Evolutionary conservation across 1,140 invertebrate species (phyloP).

Genomic region (Drosophila parvula): DNA sequence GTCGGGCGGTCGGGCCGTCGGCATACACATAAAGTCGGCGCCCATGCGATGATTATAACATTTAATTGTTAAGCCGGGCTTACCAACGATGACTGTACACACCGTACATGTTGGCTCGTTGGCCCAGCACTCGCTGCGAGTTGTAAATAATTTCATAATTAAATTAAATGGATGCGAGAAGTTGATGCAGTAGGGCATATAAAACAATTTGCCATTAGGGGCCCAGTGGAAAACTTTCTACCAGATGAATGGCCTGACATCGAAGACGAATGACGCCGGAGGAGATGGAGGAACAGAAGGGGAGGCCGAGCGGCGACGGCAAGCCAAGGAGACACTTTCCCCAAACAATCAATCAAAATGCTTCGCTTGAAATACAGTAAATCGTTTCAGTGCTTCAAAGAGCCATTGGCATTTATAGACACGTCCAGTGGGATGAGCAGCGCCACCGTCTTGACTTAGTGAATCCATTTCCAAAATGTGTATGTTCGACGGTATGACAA

Average conservation of each 20-base stretch:
- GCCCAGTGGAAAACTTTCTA: constrained; percentile 25
- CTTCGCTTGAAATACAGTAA: constrained; percentile 30
- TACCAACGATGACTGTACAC: constrained; percentile 59
- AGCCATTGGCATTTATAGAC: constrained; percentile 40
- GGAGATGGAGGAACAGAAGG: background rate
- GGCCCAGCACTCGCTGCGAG: constrained; percentile 5
- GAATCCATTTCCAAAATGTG: background rate
- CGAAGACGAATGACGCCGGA: constrained; percentile 33
- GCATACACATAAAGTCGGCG: constrained; percentile 23
- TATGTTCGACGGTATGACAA: background rate
- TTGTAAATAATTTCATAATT: constrained; percentile 66
- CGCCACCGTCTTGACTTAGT: background rate
- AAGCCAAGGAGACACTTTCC: constrained; percentile 42
- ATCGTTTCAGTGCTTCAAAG: constrained; percentile 48
- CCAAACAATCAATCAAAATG: constrained; percentile 63
- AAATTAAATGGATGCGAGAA: constrained; percentile 50
- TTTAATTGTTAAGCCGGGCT: constrained; percentile 61
- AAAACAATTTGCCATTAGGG: constrained; percentile 36
- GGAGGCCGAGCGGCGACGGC: background rate
- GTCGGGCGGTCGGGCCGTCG: background rate
- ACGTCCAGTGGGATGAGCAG: constrained; percentile 1
- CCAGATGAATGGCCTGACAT: constrained; percentile 51
- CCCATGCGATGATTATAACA: constrained; percentile 56
- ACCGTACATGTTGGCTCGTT: constrained; percentile 22
- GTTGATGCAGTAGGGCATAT: constrained; percentile 27